Evolutionary conservation across 1,140 invertebrate genomes (phyloP), one percentile per base, ranked within the genome.

Genomic region (Ylistrum balloti): DNA sequence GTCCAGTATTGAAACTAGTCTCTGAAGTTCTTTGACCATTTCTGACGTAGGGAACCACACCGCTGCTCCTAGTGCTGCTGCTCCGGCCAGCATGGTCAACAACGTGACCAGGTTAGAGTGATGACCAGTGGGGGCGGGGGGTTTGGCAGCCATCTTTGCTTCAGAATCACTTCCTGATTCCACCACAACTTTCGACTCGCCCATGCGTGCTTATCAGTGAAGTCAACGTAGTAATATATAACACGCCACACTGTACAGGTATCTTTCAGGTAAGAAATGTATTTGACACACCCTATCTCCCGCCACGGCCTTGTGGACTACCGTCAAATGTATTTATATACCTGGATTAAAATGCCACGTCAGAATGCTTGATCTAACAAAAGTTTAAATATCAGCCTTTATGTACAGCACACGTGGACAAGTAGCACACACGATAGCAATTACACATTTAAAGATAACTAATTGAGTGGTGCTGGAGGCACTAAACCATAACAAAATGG

Each of bases 1-100:
- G 17, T 89, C 85, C 20, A 89, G 48, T 33, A 56, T 74, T 7
- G 22, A 22, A 0, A 89, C 56, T 33, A 89, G n/a, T 20, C 35
- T 41, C 11, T 85, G 74, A 35, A 89, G 74, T 41, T 89, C 88
- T 7, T 35, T 86, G 0, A 89, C 88, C 22, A 89, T 33, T 17
- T 85, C 11, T 15, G 88, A 86, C 34, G 74, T 86, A 10, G 88
- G 88, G 17, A 86, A 89, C 74, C 86, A 89, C 10, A 89, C 85
- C 9, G 88, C 74, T 10, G 88, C 88, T 20, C 74, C 88, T 22
- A 89, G 15, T 15, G 85, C 85, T 33, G 32, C 85, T 2, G 85
- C 38, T 85, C 33, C 85, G 22, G 85, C 85, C 85, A 89, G 32
- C 5, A 89, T 28, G 20, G 88, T 41, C 35, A 86, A n/a, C 33